phyloP scores from a whole-genome alignment of 2,888 invertebrate species.

The Thera britannica region DNA sequence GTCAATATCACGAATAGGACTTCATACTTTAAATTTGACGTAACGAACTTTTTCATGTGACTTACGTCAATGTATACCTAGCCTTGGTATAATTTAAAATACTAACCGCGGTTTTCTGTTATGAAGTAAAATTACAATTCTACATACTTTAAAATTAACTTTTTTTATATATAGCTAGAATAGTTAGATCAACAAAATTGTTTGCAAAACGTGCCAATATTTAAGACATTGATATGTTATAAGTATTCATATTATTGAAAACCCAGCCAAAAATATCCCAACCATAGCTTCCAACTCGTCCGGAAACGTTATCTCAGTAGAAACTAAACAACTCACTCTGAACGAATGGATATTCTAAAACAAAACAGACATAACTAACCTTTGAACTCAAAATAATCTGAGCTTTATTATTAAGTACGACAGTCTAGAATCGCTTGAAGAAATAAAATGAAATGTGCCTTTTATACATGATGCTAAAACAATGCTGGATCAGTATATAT shows the following conservation, averaged over 20 bases:
- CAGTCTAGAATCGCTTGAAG: conserved; percentile 42
- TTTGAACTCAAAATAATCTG: conserved; percentile 36
- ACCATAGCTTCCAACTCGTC: conserved; percentile 61
- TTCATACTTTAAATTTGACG: conserved; percentile 16
- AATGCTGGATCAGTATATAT: conserved; percentile 66
- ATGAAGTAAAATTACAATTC: too few species aligned
- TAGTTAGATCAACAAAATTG: neutral
- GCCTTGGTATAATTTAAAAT: too few species aligned
- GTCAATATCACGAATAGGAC: conserved; percentile 43
- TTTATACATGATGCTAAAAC: conserved; percentile 43
- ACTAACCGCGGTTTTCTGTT: too few species aligned
- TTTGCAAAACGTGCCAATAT: neutral
- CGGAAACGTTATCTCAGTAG: conserved; percentile 75
- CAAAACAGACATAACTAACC: conserved; percentile 43
- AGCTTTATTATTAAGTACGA: conserved; percentile 41
- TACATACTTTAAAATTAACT: neutral
- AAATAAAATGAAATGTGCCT: conserved; percentile 32
- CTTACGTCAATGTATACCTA: too few species aligned
- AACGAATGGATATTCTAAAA: conserved; percentile 49
- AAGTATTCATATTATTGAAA: conserved; percentile 53
- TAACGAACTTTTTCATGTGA: too few species aligned
- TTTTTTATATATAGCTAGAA: neutral
- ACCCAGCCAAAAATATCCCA: conserved; percentile 58
- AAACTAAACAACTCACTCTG: conserved; percentile 77
- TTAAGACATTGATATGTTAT: conserved; percentile 22